A percentile compares a stretch with the other conserved stretches of the same genome.
phyloP scores from a whole-genome alignment of 1,140 invertebrate genomes.

The Heterodera schachtii region DNA sequence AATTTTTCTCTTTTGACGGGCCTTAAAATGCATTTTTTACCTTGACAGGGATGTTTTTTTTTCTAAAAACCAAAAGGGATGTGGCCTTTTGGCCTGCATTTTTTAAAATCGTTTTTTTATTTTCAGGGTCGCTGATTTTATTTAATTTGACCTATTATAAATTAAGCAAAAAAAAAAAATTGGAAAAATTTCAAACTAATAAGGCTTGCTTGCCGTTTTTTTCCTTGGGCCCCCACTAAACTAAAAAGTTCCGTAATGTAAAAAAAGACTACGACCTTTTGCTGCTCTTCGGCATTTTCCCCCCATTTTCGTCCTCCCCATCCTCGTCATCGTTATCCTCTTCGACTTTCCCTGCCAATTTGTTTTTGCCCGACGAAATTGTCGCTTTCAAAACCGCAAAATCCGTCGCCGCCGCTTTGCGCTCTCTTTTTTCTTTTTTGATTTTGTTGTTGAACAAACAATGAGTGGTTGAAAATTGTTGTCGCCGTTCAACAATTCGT shows the following conservation, averaged over 20 bases:
- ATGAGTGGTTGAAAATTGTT: background rate
- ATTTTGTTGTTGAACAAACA: background rate
- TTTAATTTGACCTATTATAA: no score
- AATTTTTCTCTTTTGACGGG: no score
- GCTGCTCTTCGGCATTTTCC: background rate
- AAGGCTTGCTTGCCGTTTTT: background rate
- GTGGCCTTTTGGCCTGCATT: no score
- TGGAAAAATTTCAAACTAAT: background rate
- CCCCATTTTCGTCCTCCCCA: no score
- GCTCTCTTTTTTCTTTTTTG: background rate
- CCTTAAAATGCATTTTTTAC: no score
- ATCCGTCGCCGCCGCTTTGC: background rate
- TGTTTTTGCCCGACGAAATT: no score
- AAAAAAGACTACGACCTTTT: background rate
- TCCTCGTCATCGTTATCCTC: background rate
- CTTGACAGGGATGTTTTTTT: no score
- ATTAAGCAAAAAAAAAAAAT: no score
- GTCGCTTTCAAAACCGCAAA: background rate
- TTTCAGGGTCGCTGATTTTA: no score
- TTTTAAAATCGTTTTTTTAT: no score
- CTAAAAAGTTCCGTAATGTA: background rate
- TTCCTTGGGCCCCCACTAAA: no score
- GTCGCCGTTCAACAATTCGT: background rate
- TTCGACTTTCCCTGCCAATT: background rate
- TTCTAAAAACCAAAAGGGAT: no score